phyloP scores from a whole-genome alignment of 2,113 vertebrate genomes.

The Ailurus styani region DNA sequence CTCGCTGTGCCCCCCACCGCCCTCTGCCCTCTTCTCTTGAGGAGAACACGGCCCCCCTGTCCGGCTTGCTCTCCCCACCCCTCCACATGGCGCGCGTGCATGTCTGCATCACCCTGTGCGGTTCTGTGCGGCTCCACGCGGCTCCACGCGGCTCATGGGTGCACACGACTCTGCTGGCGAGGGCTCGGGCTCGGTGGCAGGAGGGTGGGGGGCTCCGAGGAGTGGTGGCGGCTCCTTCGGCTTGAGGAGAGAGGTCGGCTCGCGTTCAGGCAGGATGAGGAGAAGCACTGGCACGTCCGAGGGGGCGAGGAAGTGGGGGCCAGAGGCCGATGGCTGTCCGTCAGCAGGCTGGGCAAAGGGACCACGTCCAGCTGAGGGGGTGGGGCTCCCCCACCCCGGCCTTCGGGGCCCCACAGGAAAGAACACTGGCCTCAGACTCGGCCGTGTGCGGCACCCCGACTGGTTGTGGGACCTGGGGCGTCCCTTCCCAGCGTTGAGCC shows the following conservation, averaged over 20 bases:
- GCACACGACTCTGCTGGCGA: not conserved
- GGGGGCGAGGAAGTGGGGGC: not conserved
- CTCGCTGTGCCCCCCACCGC: too few species aligned
- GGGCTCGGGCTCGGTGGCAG: not conserved
- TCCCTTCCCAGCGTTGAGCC: not conserved
- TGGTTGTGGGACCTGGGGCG: not conserved
- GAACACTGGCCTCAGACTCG: not conserved
- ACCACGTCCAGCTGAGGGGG: not conserved
- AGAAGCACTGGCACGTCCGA: not conserved
- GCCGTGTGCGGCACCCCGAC: too few species aligned
- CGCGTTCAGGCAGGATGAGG: not conserved
- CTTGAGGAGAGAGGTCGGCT: not conserved
- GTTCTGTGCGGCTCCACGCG: accelerated
- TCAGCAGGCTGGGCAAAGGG: not conserved
- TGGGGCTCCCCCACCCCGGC: not conserved
- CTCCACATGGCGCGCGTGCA: accelerated
- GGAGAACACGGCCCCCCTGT: not conserved
- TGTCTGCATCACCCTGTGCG: not conserved
- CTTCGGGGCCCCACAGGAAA: not conserved
- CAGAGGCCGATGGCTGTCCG: too few species aligned
- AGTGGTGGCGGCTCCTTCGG: not conserved
- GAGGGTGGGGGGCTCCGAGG: not conserved
- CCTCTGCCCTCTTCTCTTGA: not conserved
- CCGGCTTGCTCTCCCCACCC: accelerated
- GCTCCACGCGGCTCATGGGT: accelerated